Conservation (phyloP, 2,888 invertebrate genomes). For the Rhingia campestris region DNA sequence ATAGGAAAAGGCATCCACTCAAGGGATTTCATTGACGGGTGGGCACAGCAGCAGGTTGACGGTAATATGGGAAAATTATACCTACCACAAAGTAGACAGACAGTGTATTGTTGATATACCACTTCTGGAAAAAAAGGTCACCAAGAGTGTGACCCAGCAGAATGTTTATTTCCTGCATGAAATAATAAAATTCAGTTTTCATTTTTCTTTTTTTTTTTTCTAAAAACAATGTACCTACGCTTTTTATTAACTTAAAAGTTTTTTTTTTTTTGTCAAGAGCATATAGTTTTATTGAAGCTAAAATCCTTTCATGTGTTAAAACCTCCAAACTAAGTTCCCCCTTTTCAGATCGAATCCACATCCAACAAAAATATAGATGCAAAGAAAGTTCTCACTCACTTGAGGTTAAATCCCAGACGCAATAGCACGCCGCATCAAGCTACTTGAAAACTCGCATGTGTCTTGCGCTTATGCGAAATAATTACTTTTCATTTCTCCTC, state of each 20-base stretch:
- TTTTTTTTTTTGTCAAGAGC: no score
- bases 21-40: constrained; percentile 56
- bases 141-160: neutral
- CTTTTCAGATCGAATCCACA: neutral
- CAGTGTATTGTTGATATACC: neutral
- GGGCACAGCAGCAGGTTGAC: constrained; percentile 64
- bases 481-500: constrained; percentile 54
- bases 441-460: constrained; percentile 61
- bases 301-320: neutral
- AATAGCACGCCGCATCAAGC: constrained; percentile 27
- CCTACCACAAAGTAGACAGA: constrained; percentile 41
- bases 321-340: neutral
- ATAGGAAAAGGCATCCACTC: constrained; percentile 47
- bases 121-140: no score
- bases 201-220: no score
- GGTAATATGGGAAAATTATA: constrained; percentile 56
- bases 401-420: constrained; percentile 39
- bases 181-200: no score
- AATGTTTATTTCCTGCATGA: no score
- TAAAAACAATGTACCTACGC: no score
- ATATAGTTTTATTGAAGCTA: no score
- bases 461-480: constrained; percentile 48
- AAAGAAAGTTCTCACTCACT: constrained; percentile 18
- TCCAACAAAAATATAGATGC: neutral
- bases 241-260: no score